These are phyloP conservation scores for Drosophila ananassae DNA, from an alignment of 1,140 invertebrate species.

Conservation along the genomic window DNA sequence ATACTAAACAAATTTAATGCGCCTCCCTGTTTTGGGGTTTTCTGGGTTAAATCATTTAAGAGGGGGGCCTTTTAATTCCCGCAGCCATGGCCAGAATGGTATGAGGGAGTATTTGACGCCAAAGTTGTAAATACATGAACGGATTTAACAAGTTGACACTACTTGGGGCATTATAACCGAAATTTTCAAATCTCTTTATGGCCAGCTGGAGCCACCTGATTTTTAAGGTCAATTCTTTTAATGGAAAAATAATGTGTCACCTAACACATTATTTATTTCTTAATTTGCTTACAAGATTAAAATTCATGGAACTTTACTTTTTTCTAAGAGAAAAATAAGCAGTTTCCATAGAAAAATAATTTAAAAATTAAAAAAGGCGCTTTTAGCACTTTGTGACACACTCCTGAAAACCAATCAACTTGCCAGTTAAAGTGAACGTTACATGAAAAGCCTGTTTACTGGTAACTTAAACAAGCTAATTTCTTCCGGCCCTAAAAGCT, in stretches of 20 bases:
- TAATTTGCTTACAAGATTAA: no score
- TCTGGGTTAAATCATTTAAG: conserved; percentile 24
- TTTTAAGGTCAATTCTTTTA: not conserved
- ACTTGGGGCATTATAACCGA: not conserved
- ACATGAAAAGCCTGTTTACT: not conserved
- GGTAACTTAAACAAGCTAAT: conserved; percentile 36
- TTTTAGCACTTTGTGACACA: not conserved
- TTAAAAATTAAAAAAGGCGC: not conserved
- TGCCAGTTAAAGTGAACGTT: no score
- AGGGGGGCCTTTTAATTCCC: conserved; percentile 22
- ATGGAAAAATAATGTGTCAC: no score
- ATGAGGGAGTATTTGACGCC: conserved; percentile 15
- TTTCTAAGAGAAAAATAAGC: no score
- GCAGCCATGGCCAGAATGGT: not conserved
- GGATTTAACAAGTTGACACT: not conserved
- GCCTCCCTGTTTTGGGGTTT: conserved; percentile 23
- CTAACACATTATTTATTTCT: no score
- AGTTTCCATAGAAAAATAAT: no score
- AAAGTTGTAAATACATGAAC: conserved; percentile 47
- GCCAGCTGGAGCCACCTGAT: not conserved
- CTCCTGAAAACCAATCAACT: no score
- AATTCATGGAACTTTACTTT: no score
- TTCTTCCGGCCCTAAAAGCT: conserved; percentile 29
- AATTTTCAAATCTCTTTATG: no score
- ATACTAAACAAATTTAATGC: conserved; percentile 77